phyloP scores from a whole-genome alignment of 2,888 invertebrate genomes.

The Stenodera caucasica region DNA sequence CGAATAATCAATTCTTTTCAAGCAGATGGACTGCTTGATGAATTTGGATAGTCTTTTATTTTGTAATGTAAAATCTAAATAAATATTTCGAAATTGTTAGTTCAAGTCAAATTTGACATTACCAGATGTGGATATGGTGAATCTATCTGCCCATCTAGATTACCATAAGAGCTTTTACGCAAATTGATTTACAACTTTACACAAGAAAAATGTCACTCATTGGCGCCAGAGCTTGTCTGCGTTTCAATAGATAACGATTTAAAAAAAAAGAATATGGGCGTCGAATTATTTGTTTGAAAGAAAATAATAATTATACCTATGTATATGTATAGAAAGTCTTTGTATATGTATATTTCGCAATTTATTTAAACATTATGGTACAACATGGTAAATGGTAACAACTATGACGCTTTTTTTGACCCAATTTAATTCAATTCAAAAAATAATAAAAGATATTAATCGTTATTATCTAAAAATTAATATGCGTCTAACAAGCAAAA shows the following conservation, averaged over 20 bases:
- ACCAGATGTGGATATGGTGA: background rate
- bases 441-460: too few species aligned
- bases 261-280: background rate
- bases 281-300: background rate
- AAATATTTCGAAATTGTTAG: too few species aligned
- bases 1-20: too few species aligned
- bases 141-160: background rate
- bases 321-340: constrained; percentile 1
- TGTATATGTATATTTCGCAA: background rate
- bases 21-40: too few species aligned
- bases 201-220: background rate
- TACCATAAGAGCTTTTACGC: background rate
- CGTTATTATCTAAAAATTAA: too few species aligned
- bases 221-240: background rate
- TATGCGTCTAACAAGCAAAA: too few species aligned
- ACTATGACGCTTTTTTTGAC: background rate
- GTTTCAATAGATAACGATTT: background rate
- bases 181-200: background rate
- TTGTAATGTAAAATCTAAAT: too few species aligned
- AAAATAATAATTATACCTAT: background rate
- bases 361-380: background rate
- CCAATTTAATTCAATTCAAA: too few species aligned
- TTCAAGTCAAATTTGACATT: too few species aligned
- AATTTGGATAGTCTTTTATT: too few species aligned
- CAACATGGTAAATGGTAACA: background rate